Base-by-base conservation (phyloP, 1,140 invertebrate genomes). In the Homalodisca vitripennis region DNA sequence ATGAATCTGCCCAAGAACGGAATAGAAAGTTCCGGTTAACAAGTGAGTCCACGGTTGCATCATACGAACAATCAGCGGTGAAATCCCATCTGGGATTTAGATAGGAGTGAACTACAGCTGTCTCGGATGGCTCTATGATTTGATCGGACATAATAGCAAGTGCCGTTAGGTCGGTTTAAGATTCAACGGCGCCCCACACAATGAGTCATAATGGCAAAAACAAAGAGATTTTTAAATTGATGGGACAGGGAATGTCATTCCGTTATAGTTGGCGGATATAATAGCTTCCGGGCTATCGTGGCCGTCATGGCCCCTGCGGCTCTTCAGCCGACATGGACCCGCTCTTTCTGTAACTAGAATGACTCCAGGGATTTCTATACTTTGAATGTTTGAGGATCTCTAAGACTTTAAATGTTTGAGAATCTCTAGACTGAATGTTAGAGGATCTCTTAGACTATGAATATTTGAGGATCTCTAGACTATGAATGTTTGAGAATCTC, bases 211-310 rank as follows among this genome's bases (percentile, higher is more conserved):
- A 67, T 30, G 17, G 46, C 47, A 67, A 67, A 67, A 67, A 67
- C 65, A 67, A 67, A 67, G 65, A 67, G 65, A 66, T 67, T 67
- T 47, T 67, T 53, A 67, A 67, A 67, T 67, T 67, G 65, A 67
- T 67, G 65, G 53, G 65, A 67, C 65, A 67, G 26, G 53, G 65
- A 67, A 48, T 67, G 65, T 67, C 65, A 67, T 67, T 67, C 65
- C 26, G 34, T 24, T 46, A 14, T 51, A 47, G 65, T 67, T 66
- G 41, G 48, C 46, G 65, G 26, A 31, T 20, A 67, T 67, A 67
- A 67, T 67, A 41, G 27, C 65, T 67, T 67, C 65, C 65, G 46
- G 17, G 14, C 17, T 17, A 51, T 47, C 26, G 26, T 10, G 26
- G 3, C 34, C 34, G 17, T 41, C 34, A 17, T 41, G 34, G 34